Evolutionary conservation across 2,797 vertebrate species (phyloP), one percentile per base, ranked within the genome.

Genomic region (Nyctalus aviator): DNA sequence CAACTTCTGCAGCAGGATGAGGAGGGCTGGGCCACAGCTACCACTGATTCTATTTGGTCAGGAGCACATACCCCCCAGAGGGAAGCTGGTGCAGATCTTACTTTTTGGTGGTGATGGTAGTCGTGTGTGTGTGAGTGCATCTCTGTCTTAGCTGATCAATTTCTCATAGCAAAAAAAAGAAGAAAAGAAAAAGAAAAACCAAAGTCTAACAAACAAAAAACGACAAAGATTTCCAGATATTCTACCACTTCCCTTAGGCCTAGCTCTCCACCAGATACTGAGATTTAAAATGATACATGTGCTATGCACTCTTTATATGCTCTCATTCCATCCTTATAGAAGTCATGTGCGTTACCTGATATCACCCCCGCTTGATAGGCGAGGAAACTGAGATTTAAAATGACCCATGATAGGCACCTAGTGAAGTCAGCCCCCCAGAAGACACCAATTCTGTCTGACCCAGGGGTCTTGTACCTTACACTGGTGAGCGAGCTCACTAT

Each of bases 1-100:
- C 17, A 88, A 87, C 95, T 95, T 59, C 37, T 62, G 68, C 82
- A 91, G 90, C 21, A 7, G 48, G 35, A 48, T 37, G 4, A 69
- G 35, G 30, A 69, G 46, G 50, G 46, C 66, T 37, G 0, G 48
- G 82, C 46, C 10, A 1, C 5, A n/a, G 62, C 84, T 59, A 8
- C 0, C 0, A 9, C 0, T 0, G 50, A 11, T 44, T 41, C 50
- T 53, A 25, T 37, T 48, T 32, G 75, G 92, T 81, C 59, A 8
- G 1, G 11, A 55, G 88, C 17, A 8, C n/a, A 3, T 0, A 23
- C 32, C 79, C 55, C 53, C 17, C 2, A 17, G 73, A 32, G 18
- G 27, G 37, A 77, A 41, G 62, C n/a, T 7, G 20, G 41, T 18
- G 41, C 7, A 2, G 32, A 20, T 32, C n/a, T 27, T 25, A 6